phyloP scores from a whole-genome alignment of 2,113 vertebrate genomes.

The Tenebrosternarchus preto region DNA sequence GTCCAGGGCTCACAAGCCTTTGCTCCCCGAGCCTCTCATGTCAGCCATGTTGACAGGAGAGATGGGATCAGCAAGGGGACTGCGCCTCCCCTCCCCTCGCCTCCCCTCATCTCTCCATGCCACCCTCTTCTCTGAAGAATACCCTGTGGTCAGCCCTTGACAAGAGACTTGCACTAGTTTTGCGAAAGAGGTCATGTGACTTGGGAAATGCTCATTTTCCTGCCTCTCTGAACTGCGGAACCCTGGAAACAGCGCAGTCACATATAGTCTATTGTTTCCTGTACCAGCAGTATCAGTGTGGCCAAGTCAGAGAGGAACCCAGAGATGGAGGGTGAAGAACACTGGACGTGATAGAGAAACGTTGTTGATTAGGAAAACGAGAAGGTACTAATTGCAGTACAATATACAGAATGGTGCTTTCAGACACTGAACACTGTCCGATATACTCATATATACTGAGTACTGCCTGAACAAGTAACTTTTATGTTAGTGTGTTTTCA shows the following conservation, averaged over 20 bases:
- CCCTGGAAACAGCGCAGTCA: slow-evolving; percentile 52
- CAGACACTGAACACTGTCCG: not conserved
- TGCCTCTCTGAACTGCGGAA: slow-evolving; percentile 39
- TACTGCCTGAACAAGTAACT: not conserved
- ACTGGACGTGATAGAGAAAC: too few relatives aligned
- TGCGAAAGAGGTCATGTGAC: slow-evolving; percentile 79
- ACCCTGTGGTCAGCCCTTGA: slow-evolving; percentile 73
- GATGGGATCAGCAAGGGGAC: slow-evolving; percentile 72
- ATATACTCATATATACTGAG: too few relatives aligned
- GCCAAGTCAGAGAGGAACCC: too few relatives aligned
- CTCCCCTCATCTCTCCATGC: slow-evolving; percentile 52
- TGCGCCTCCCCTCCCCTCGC: slow-evolving; percentile 34
- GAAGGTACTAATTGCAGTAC: not conserved
- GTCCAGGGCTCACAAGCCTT: slow-evolving; percentile 73
- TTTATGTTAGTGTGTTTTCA: not conserved
- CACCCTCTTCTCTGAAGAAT: slow-evolving; percentile 69
- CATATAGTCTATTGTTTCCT: slow-evolving; percentile 26
- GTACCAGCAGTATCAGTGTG: not conserved
- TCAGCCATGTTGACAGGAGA: slow-evolving; percentile 76
- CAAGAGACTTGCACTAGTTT: slow-evolving; percentile 76
- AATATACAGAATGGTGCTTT: not conserved
- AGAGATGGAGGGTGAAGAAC: too few relatives aligned
- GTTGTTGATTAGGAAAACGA: too few relatives aligned
- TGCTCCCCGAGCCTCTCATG: slow-evolving; percentile 70
- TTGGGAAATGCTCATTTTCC: slow-evolving; percentile 69